These are phyloP conservation scores for Torymus texanus DNA, from an alignment of 2,888 invertebrate genomes.

Conservation along the genomic window DNA sequence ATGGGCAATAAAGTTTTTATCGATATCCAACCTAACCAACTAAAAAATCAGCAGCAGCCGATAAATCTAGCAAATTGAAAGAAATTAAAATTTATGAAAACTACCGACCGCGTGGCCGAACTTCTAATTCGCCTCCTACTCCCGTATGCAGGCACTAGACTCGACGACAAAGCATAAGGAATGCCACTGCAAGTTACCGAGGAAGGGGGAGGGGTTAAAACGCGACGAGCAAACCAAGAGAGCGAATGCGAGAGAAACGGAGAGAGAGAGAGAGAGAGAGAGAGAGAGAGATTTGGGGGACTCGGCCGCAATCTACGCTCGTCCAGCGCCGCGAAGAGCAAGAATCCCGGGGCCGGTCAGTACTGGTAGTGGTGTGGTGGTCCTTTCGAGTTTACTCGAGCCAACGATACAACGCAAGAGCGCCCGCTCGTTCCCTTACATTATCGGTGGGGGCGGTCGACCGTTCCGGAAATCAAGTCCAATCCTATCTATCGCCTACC, in stretches of 20 bases:
- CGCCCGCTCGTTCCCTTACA: constrained; percentile 60
- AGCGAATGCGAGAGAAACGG: constrained; percentile 26
- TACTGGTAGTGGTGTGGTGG: constrained; percentile 35
- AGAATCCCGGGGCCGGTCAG: constrained; percentile 63
- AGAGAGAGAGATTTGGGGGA: constrained; percentile 53
- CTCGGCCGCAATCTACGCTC: constrained; percentile 71
- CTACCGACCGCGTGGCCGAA: constrained; percentile 58
- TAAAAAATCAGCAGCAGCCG: not conserved
- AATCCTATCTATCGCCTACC: constrained; percentile 69
- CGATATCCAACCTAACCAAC: too few relatives aligned
- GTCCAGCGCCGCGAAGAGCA: constrained; percentile 61
- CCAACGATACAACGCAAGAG: constrained; percentile 61
- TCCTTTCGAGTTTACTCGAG: constrained; percentile 71
- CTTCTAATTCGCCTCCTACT: constrained; percentile 61
- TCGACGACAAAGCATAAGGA: constrained; percentile 71
- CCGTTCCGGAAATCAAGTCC: constrained; percentile 69
- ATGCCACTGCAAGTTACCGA: constrained; percentile 49
- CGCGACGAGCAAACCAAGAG: not conserved
- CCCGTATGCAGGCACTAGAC: constrained; percentile 65
- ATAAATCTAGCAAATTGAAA: not conserved
- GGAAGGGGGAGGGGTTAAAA: constrained; percentile 31
- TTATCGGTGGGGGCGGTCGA: constrained; percentile 65
- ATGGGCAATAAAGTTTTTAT: not conserved
- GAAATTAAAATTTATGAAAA: constrained; percentile 1
- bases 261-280: constrained; percentile 42